These are phyloP conservation scores for Sparidentex hasta DNA, from an alignment of 2,797 vertebrate species.

Conservation along the genomic window DNA sequence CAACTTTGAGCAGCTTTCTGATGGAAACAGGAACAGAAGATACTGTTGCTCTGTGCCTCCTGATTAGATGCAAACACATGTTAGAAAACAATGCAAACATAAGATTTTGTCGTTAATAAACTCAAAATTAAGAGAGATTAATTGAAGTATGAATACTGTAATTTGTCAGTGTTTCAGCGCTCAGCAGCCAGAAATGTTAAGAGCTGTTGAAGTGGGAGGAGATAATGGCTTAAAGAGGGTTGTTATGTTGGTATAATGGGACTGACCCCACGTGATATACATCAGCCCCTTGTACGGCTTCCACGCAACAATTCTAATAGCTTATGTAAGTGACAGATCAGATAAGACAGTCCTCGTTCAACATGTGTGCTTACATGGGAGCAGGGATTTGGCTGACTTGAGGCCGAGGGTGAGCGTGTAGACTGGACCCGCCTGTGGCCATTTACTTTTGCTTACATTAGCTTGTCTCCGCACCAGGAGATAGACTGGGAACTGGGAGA, in stretches of 20 bases:
- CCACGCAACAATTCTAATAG: slow-evolving; percentile 5
- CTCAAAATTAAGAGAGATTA: background rate
- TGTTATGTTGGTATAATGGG: slow-evolving; percentile 21
- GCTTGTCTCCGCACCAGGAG: slow-evolving; percentile 15
- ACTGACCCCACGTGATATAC: slow-evolving; percentile 8
- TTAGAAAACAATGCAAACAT: background rate
- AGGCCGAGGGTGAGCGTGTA: slow-evolving; percentile 7
- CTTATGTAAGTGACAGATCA: slow-evolving; percentile 18
- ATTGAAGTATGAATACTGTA: background rate
- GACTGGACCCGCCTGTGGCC: slow-evolving; percentile 13
- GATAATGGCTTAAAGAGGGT: background rate
- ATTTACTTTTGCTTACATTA: slow-evolving; percentile 44
- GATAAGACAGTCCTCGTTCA: slow-evolving; percentile 17
- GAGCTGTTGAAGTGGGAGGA: background rate
- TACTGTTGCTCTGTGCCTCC: slow-evolving; percentile 33
- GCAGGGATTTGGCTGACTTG: background rate
- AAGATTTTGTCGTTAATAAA: slow-evolving; percentile 1
- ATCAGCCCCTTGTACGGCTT: background rate
- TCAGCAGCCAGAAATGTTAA: slow-evolving; percentile 12
- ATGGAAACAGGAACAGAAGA: slow-evolving; percentile 57
- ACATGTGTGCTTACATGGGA: slow-evolving; percentile 13
- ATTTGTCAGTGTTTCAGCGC: background rate
- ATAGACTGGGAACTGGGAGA: slow-evolving; percentile 28
- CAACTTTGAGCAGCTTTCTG: slow-evolving; percentile 30
- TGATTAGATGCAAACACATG: slow-evolving; percentile 30